phyloP scores from a whole-genome alignment of 2,888 invertebrate species.

The Sycophila texana region DNA sequence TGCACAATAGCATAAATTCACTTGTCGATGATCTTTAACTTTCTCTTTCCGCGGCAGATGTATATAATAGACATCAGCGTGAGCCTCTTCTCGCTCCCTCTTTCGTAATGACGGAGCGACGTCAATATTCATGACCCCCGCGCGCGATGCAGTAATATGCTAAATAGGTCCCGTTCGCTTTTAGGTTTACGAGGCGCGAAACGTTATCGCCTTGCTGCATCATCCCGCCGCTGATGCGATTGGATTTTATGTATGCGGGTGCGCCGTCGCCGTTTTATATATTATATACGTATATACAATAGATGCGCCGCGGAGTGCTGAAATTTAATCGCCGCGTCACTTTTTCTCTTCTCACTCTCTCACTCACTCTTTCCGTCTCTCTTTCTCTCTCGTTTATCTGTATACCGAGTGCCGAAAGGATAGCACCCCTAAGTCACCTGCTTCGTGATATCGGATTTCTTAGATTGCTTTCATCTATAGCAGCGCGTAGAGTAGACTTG shows the following conservation, averaged over 20 bases:
- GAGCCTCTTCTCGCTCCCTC: not conserved
- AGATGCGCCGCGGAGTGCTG: constrained; percentile 27
- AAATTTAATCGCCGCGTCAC: constrained; percentile 41
- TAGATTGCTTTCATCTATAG: constrained; percentile 27
- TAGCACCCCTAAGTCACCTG: constrained; percentile 40
- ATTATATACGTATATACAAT: too few species aligned
- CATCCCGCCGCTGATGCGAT: constrained; percentile 60
- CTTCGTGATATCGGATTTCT: constrained; percentile 55
- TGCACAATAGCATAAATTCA: too few species aligned
- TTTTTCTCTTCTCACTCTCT: not conserved
- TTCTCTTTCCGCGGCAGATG: not conserved
- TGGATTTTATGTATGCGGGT: constrained; percentile 62
- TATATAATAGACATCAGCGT: not conserved
- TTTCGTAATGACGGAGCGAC: constrained; percentile 61
- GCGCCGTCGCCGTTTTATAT: not conserved
- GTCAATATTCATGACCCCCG: constrained; percentile 66
- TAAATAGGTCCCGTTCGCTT: constrained; percentile 66
- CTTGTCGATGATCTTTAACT: not conserved
- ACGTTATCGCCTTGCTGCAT: constrained; percentile 57
- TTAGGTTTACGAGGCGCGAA: constrained; percentile 68
- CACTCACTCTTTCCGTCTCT: not conserved
- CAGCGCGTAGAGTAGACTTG: too few species aligned
- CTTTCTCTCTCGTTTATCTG: not conserved
- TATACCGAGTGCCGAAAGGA: not conserved
- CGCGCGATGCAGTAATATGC: constrained; percentile 64